Evolutionary conservation across 2,797 vertebrate genomes (phyloP).

Genomic region (Siniperca undulata): DNA sequence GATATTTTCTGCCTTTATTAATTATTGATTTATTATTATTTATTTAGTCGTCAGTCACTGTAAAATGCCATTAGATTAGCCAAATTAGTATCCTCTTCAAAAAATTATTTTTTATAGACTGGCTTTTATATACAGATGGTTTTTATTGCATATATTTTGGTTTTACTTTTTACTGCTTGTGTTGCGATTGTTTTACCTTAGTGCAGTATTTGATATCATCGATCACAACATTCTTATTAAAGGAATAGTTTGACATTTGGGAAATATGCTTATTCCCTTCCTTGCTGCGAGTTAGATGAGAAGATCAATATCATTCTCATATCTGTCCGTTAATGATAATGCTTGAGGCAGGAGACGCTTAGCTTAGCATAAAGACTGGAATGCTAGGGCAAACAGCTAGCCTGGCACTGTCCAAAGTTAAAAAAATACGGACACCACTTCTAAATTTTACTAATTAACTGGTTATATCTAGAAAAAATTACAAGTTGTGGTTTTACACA

Average conservation of each 20-base stretch:
- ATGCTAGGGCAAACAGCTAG: not conserved
- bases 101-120: not conserved
- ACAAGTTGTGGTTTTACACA: no score
- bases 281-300: not conserved
- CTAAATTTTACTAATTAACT: not conserved
- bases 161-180: not conserved
- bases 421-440: not conserved
- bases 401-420: not conserved
- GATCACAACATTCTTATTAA: slow-evolving; percentile 11
- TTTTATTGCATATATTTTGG: not conserved
- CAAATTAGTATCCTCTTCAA: not conserved
- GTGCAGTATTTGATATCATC: not conserved
- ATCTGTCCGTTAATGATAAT: not conserved
- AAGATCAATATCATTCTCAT: not conserved
- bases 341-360: not conserved
- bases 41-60: not conserved
- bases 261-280: slow-evolving; percentile 24
- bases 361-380: not conserved
- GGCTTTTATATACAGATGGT: not conserved
- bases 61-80: not conserved
- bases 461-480: not conserved
- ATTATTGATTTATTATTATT: not conserved
- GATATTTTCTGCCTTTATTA: not conserved
- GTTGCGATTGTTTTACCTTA: not conserved
- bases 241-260: slow-evolving; percentile 3